phyloP scores from a whole-genome alignment of 2,797 vertebrate genomes.

The Pipistrellus nathusii region DNA sequence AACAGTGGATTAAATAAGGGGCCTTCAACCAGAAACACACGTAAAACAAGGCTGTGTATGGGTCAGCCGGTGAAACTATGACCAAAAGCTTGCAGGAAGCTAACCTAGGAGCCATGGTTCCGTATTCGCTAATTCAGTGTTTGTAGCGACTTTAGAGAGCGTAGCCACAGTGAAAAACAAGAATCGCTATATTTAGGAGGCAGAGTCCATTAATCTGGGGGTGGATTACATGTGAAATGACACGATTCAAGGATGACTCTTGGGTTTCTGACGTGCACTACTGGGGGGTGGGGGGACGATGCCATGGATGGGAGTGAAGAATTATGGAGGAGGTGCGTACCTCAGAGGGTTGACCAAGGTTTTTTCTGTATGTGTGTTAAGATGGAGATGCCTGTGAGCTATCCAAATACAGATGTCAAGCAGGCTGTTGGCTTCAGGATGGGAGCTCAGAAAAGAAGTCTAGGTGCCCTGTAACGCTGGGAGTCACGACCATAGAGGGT shows the following conservation, averaged over 20 bases:
- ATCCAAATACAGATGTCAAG: neutral
- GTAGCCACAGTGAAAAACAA: neutral
- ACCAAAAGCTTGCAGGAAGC: neutral
- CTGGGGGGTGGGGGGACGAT: neutral
- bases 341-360: neutral
- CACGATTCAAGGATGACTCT: neutral
- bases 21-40: conserved; percentile 26
- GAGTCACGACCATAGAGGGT: neutral
- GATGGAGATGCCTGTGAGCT: neutral
- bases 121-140: neutral
- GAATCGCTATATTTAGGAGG: neutral
- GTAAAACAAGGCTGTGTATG: neutral
- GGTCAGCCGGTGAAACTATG: neutral
- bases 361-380: neutral
- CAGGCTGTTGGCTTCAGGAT: neutral
- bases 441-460: neutral
- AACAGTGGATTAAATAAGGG: neutral
- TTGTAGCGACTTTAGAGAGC: neutral
- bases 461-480: neutral
- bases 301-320: neutral
- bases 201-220: neutral
- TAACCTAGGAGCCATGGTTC: neutral
- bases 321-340: neutral
- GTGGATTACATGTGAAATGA: conserved; percentile 14
- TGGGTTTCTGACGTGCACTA: neutral